Conservation (phyloP, 2,888 invertebrate species). For the Gymnocheta viridis region DNA sequence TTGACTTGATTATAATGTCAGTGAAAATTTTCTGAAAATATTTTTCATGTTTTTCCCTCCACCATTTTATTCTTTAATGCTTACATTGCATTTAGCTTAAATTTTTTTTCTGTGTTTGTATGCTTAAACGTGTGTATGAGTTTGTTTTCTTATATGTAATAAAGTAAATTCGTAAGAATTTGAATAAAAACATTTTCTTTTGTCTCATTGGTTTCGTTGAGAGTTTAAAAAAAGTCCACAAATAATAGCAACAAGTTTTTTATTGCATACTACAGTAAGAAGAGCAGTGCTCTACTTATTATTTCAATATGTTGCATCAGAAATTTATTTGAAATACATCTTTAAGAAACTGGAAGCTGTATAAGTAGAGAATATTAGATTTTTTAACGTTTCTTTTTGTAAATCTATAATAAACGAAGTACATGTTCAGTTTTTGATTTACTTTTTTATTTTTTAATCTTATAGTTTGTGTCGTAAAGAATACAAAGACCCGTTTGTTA, state of each 20-base stretch:
- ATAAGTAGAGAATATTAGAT: no score
- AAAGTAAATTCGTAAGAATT: slow-evolving; percentile 54
- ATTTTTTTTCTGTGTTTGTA: not conserved
- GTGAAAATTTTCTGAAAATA: slow-evolving; percentile 35
- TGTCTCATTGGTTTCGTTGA: slow-evolving; percentile 52
- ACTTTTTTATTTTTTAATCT: no score
- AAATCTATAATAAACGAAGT: no score
- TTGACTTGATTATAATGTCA: slow-evolving; percentile 72
- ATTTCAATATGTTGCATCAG: not conserved
- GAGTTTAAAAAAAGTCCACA: slow-evolving; percentile 5
- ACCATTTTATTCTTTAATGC: not conserved
- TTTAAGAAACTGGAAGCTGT: not conserved
- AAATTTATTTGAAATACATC: not conserved
- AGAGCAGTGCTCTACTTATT: not conserved
- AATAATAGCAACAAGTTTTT: slow-evolving; percentile 70
- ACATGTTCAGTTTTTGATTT: no score
- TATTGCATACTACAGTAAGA: not conserved
- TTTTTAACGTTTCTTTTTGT: no score
- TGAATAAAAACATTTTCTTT: slow-evolving; percentile 52
- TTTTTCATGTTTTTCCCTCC: slow-evolving; percentile 8
- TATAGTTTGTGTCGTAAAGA: no score
- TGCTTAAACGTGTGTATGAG: not conserved
- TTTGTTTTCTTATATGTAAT: slow-evolving; percentile 6
- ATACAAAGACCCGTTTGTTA: no score
- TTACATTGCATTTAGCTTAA: slow-evolving; percentile 22